Evolutionary conservation across 2,888 invertebrate species (phyloP).

Genomic region (Rhimphoctona megacephalus): DNA sequence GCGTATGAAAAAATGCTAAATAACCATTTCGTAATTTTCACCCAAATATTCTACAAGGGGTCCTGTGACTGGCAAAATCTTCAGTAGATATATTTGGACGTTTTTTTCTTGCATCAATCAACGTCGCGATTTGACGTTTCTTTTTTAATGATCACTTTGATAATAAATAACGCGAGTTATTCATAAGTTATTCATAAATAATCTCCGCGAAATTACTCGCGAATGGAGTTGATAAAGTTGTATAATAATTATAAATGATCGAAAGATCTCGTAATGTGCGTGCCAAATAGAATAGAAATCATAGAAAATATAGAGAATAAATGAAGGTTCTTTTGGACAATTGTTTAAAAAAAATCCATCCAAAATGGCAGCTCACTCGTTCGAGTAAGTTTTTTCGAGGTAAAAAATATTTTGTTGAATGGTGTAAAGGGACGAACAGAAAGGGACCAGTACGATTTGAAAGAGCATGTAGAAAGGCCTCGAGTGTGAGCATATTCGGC

Average conservation of each 20-base stretch:
- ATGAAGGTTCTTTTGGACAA: not conserved
- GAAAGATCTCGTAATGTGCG: not conserved
- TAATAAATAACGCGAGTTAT: not conserved
- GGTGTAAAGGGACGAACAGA: not conserved
- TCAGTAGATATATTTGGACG: not conserved
- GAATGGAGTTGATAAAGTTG: not conserved
- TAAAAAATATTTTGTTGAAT: not conserved
- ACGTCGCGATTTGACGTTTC: not conserved
- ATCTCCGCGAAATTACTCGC: not conserved
- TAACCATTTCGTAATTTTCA: not conserved
- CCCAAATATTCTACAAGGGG: not conserved
- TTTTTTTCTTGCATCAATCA: conserved; percentile 18
- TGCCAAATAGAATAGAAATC: not conserved
- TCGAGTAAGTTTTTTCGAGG: not conserved
- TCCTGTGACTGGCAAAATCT: not conserved
- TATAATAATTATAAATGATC: not conserved
- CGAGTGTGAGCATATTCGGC: conserved; percentile 44
- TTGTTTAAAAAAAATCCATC: not conserved
- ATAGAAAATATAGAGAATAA: not conserved
- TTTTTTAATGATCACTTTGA: conserved; percentile 3
- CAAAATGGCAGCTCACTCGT: not conserved
- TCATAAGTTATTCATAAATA: not conserved
- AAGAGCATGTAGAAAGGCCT: conserved; percentile 2
- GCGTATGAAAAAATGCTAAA: conserved; percentile 10
- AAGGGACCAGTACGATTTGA: not conserved